Base-by-base conservation (phyloP, 1,140 invertebrate genomes). In the Caenorhabditis brenneri region DNA sequence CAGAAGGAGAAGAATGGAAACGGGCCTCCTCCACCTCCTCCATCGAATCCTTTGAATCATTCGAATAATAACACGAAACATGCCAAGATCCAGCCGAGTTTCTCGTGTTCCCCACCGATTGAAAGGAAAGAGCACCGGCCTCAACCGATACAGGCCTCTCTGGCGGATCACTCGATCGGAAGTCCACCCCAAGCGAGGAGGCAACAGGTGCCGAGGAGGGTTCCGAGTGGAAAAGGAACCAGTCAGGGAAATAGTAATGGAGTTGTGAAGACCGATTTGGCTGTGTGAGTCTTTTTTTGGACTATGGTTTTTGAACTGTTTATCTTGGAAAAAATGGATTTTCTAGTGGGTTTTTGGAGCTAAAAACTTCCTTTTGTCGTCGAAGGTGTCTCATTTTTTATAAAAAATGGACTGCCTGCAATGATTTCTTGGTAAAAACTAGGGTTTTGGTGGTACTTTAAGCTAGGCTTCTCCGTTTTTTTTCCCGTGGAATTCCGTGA, bases 191-290 rank as follows among this genome's bases (percentile, higher is more conserved):
- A 29, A 22, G 33, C n/a, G n/a, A 12, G 65, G 22, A n/a, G n/a
- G n/a, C n/a, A n/a, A n/a, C 65, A 42, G 33, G n/a, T 29, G 12
- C 65, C 65, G 36, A 74, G 46, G 27, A 16, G 65, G n/a, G 22
- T 74, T 5, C 36, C 36, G 2, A 74, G 65, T 74, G 65, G 65
- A 24, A 74, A 74, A 42, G 27, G 29, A n/a, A 36, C 65, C 9
- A 42, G 36, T 0, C 39, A 42, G 5, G n/a, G 10, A 22, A n/a
- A n/a, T 10, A 3, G 12, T 7, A 7, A 33, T 2, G 65, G 65
- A 74, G 65, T 74, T 39, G 65, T 74, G 12, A 74, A 31, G 24
- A 74, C 65, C 5, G 65, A 74, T 74, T 74, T 74, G 36, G 65
- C 65, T 39, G 65, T 74, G 65, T 74, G 29, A 74, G 65, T 74